Base-by-base conservation (phyloP, 2,888 invertebrate genomes). In the Hipparchia semele region DNA sequence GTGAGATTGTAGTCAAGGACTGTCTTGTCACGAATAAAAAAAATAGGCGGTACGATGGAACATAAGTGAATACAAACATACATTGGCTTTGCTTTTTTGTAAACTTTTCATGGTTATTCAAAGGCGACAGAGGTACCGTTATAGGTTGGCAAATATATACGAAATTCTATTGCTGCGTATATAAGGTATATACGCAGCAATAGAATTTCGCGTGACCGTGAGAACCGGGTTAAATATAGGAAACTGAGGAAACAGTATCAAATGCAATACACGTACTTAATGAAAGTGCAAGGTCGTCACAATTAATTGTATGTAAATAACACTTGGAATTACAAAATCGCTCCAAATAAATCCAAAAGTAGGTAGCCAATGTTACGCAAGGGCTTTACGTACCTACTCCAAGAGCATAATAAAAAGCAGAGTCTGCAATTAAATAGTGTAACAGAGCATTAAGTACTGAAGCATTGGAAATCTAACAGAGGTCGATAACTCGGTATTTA, bases 181-280 rank as follows among this genome's bases (percentile, higher is more conserved):
- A n/a, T n/a, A n/a, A 23, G 23, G 23, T 23, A 23, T 23, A 23
- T 23, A 58, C 58, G 58, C 6, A 8, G 7, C 49, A 51, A 46
- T 64, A 23, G 64, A 49, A 10, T 64, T 64, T 64, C 49, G 5
- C 13, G 13, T 58, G 23, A 58, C 13, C 64, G 64, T 64, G 64
- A 49, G 64, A 64, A 64, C 13, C 23, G 46, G 49, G 49, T 64
- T 62, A 49, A 8, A n/a, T n/a, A 62, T 46, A 12, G 39, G 61
- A 61, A 45, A 4, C 39, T 39, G 6, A 61, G 60, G 39, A 61
- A 62, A 62, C 46, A 46, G 9, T 46, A 62, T 45, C 45, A 5
- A 61, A 12, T 45, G 7, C 7, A 46, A 45, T 62, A 13, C 8
- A n/a, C 13, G 13, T 13, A 8, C 13, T 58, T 58, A 58, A 58